Evolutionary conservation across 2,888 invertebrate species (phyloP), one percentile per base, ranked within the genome.

Genomic region (Aethes cnicana): DNA sequence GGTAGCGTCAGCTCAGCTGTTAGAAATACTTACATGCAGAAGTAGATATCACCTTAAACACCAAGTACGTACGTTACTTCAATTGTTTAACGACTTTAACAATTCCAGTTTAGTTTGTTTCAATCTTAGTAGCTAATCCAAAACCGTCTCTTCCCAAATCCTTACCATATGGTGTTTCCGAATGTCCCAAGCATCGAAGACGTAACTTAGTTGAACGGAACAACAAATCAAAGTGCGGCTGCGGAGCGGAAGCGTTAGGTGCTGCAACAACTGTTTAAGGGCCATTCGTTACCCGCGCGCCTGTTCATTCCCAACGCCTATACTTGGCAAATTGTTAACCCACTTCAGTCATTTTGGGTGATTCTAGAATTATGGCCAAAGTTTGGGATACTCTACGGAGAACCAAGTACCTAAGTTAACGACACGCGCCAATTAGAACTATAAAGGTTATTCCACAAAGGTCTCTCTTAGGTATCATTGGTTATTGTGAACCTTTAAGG

Each of bases 201-300:
- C 84, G 83, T 82, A 77, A 84, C 80, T 69, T 66, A 62, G 58
- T 58, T 60, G 72, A 71, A 77, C 81, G 82, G 83, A 82, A 84
- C 81, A 64, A 85, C 84, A 86, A 86, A 87, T 88, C 86, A 85
- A 52, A 80, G 70, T 83, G 85, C 64, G 85, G 84, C 84, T 83
- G 78, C 65, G 72, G 72, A 72, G 71, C 83, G 84, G 85, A 86
- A 84, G 77, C 79, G 71, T 80, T 85, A 67, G 69, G 70, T 66
- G 72, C 67, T 68, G 66, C 62, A 70, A 79, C 79, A 76, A 81
- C 77, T 74, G 76, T 72, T 76, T 77, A 72, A 72, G 70, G 69
- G 65, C 71, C 73, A 80, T 85, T 79, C 77, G 66, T 83, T 78
- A 67, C 68, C 62, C 66, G 68, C 72, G 75, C 68, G 59, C 48